Base-by-base conservation (phyloP, 2,797 vertebrate species). In the Perodicticus potto region DNA sequence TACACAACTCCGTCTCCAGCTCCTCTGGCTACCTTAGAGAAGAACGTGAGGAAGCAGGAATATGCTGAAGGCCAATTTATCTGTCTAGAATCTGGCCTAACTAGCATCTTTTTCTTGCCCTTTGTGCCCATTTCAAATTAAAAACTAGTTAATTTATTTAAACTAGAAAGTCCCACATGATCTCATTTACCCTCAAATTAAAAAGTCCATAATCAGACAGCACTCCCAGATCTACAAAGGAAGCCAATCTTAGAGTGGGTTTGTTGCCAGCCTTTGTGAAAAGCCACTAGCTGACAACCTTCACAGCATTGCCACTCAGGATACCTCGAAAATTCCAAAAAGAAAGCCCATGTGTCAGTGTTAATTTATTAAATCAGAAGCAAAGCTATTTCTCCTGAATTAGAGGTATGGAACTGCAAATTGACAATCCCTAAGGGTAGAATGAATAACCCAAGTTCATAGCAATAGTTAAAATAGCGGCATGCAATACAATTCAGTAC, bases 311-410 rank as follows among this genome's bases (percentile, higher is more conserved):
- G 45, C 32, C 43, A 76, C 61, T 73, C 55, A 73, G 40, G 40
- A 76, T 37, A 45, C 8, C 34, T 37, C 23, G 20, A 45, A 86
- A 87, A 37, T 65, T 70, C 16, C 34, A 61, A 53, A 78, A 89
- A 92, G 25, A 63, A 93, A 76, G 11, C 6, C 25, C 22, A 4
- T 81, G 59, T 74, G 76, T 45, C 22, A 22, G 22, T 63, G 40
- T 69, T 90, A 67, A 95, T 82, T 90, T 84, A 93, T 78, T 94
- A 96, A 89, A 91, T 88, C 77, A 96, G 55, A 93, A 77, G n/a
- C 25, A 93, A 86, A 59, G 7, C 22, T 90, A 40, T 81, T 72
- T 63, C 32, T 61, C 22, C 17, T 78, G 57, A 72, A 96, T 86
- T 92, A 78, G 65, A 89, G n/a, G 37, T 65, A 25, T 74, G n/a